Evolutionary conservation across 2,113 vertebrate genomes (phyloP).

Genomic region (Cebus imitator): DNA sequence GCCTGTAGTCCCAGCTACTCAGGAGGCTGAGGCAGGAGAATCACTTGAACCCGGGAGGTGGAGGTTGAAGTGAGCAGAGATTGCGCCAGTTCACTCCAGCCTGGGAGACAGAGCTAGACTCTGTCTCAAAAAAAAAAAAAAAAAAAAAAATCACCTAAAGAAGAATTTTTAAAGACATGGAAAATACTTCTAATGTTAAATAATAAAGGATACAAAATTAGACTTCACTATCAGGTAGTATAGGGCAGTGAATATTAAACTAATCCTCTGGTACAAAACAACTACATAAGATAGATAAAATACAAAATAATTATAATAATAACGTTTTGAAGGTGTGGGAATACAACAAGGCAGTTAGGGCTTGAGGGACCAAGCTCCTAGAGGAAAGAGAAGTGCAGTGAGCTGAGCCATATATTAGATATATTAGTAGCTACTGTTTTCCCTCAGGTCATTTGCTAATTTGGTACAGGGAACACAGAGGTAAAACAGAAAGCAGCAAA

Average conservation of each 20-base stretch:
- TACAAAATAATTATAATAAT: not conserved
- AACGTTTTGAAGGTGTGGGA: not conserved
- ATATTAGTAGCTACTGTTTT: not conserved
- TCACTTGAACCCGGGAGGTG: no score
- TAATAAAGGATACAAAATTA: conserved; percentile 11
- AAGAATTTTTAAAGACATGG: conserved; percentile 4
- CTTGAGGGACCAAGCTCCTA: not conserved
- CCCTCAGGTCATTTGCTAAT: not conserved
- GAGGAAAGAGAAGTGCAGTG: not conserved
- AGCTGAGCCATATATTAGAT: not conserved
- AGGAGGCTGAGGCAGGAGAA: no score
- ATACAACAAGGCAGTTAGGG: not conserved
- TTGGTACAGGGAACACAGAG: not conserved
- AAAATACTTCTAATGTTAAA: conserved; percentile 10
- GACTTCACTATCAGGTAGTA: not conserved
- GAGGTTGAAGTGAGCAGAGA: no score
- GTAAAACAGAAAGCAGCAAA: not conserved
- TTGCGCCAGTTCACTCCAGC: no score
- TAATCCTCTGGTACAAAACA: not conserved
- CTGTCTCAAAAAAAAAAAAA: not conserved
- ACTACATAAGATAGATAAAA: not conserved
- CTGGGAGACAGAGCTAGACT: no score
- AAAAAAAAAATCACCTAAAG: conserved; percentile 10
- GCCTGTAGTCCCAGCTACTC: no score
- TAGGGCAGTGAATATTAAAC: not conserved